phyloP scores from a whole-genome alignment of 2,113 vertebrate species.

The Alexandromys fortis region DNA sequence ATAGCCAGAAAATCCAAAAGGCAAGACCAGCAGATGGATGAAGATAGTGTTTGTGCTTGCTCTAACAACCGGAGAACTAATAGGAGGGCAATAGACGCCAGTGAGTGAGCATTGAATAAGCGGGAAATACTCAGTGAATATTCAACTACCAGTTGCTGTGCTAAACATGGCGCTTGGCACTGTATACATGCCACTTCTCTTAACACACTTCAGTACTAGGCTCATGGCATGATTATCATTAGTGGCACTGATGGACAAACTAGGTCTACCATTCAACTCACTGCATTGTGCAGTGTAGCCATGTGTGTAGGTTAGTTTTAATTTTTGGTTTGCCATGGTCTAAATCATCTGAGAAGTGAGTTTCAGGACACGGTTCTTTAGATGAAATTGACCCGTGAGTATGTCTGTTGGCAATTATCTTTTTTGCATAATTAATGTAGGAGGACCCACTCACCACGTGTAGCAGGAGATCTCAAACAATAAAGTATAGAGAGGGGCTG shows the following conservation, averaged over 20 bases:
- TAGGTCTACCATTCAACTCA: not conserved
- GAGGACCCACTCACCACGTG: no score
- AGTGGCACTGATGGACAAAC: not conserved
- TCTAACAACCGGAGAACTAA: not conserved
- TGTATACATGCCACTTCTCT: not conserved
- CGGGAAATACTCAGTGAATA: not conserved
- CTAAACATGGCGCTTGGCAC: fast-evolving
- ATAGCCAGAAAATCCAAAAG: not conserved
- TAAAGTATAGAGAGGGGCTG: not conserved
- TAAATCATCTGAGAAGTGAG: not conserved
- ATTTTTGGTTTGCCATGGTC: not conserved
- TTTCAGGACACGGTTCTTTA: not conserved
- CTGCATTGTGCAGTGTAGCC: fast-evolving
- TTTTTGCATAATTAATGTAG: no score
- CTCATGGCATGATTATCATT: not conserved
- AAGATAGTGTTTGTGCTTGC: not conserved
- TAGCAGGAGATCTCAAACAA: not conserved
- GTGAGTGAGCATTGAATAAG: not conserved
- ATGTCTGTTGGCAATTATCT: not conserved
- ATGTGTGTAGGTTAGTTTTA: not conserved
- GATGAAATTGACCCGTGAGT: not conserved
- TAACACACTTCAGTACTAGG: not conserved
- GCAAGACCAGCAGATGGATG: fast-evolving
- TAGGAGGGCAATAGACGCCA: not conserved
- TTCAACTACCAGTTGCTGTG: not conserved